Evolutionary conservation across 2,888 invertebrate genomes (phyloP).

Genomic region (Dryomyza anilis): DNA sequence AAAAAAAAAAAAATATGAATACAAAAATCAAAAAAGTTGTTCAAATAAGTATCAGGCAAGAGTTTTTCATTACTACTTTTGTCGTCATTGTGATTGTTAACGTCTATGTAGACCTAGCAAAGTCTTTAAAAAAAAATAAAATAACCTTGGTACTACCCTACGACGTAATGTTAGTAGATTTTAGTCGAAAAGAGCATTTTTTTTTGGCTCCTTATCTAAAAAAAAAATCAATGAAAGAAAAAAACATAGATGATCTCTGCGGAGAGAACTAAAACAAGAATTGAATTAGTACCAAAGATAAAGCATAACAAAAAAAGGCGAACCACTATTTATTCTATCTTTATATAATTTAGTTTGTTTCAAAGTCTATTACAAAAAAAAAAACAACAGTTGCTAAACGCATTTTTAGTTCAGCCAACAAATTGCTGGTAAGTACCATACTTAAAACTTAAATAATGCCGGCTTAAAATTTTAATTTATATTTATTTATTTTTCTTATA

Average conservation of each 20-base stretch:
- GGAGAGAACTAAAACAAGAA: conserved; percentile 27
- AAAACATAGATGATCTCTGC: conserved; percentile 25
- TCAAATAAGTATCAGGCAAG: conserved; percentile 25
- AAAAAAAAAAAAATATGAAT: no score
- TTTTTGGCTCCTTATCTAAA: conserved; percentile 11
- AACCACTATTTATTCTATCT: no score
- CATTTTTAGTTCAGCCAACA: no score
- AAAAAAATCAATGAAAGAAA: conserved; percentile 21
- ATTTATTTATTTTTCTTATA: neutral
- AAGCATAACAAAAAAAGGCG: neutral
- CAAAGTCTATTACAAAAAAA: no score
- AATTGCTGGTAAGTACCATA: neutral
- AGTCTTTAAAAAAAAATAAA: conserved; percentile 34
- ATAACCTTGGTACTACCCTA: no score
- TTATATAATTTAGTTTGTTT: no score
- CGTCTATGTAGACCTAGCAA: conserved; percentile 46
- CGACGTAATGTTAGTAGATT: no score
- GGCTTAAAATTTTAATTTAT: neutral
- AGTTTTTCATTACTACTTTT: conserved; percentile 52
- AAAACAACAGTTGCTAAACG: no score
- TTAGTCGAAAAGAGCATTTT: conserved; percentile 25
- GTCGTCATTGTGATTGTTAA: conserved; percentile 49
- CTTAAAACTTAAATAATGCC: no score
- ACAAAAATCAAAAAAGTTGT: conserved; percentile 13
- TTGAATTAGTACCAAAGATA: conserved; percentile 28